Base-by-base conservation (phyloP, 1,140 invertebrate species). In the Eupeodes corollae region DNA sequence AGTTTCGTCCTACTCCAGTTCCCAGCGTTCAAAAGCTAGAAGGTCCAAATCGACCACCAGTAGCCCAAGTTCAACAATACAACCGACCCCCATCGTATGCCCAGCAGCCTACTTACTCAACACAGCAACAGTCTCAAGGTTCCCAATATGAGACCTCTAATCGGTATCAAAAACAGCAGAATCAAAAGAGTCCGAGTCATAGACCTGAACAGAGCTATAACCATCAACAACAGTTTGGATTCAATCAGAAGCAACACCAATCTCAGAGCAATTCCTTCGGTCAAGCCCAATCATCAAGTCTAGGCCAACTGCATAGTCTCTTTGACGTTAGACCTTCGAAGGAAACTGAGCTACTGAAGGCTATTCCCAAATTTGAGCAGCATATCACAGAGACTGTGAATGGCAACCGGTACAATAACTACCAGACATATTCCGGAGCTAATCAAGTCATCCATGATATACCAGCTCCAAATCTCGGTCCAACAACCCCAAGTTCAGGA, bases 321-420 rank as follows among this genome's bases (percentile, higher is more conserved):
- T 66, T 65, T 10, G 63, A 65, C 38, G 59, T 63, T 6, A 55
- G 63, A 30, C 57, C 62, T 5, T 66, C 63, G 5, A 63, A 63
- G 48, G 63, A 67, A 44, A 79, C 81, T 13, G 81, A 86, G 67
- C 69, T 86, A 35, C 75, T 83, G n/a, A 77, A 80, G 49, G 77
- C 83, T 26, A 76, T 86, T 46, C 78, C 84, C 8, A 84, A 83
- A 68, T 78, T 79, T 48, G 84, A 86, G 67, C 82, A 86, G 53
- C 83, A 86, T 58, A 79, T 80, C 37, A 75, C 76, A 6, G 71
- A 78, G 16, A 71, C 70, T 32, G 67, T 73, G 0, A 56, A 58
- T 19, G 53, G 55, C 32, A 59, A 51, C 18, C 47, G 41, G 3
- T 62, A 56, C 33, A 57, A 53, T 52, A 59, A 50, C 49, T 59